These are phyloP conservation scores for Cryptus armator DNA, from an alignment of 2,888 invertebrate genomes.

Conservation along the genomic window DNA sequence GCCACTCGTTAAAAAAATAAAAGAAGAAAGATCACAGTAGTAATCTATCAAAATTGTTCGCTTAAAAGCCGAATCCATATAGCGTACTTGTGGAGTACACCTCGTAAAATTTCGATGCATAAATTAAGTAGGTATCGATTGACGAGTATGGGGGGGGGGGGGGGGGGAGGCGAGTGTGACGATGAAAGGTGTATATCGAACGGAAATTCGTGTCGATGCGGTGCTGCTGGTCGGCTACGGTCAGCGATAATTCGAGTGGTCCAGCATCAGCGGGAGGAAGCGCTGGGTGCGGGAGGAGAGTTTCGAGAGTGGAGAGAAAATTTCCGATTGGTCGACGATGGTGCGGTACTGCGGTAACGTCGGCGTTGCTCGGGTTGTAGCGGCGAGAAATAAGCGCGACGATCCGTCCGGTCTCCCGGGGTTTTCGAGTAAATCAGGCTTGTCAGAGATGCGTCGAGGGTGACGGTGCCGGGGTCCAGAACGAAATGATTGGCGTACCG, in stretches of 20 bases:
- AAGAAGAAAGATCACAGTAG: constrained; percentile 18
- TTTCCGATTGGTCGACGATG: constrained; percentile 50
- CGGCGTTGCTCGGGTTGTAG: constrained; percentile 14
- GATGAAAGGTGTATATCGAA: constrained; percentile 50
- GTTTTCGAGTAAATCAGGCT: constrained; percentile 74
- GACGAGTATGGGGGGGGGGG: constrained; percentile 33
- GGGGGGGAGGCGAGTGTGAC: constrained; percentile 55
- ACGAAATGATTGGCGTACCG: constrained; percentile 76
- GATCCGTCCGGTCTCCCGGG: constrained; percentile 69
- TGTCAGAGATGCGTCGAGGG: constrained; percentile 69
- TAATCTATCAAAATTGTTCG: constrained; percentile 18
- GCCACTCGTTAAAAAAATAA: constrained; percentile 2
- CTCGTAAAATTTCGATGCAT: constrained; percentile 69
- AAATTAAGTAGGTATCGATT: constrained; percentile 66
- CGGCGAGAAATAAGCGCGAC: constrained; percentile 57
- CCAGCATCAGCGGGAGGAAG: neutral
- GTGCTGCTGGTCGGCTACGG: constrained; percentile 29
- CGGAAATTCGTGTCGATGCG: constrained; percentile 52
- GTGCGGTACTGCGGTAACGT: constrained; percentile 33
- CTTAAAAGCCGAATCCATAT: constrained; percentile 10
- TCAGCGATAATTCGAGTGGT: constrained; percentile 61
- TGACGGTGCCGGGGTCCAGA: constrained; percentile 71
- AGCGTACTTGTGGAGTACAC: constrained; percentile 30
- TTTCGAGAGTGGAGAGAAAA: constrained; percentile 50
- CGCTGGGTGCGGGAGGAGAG: neutral